These are phyloP conservation scores for Poecilia gillii DNA, from an alignment of 2,797 vertebrate genomes.

Conservation along the genomic window DNA sequence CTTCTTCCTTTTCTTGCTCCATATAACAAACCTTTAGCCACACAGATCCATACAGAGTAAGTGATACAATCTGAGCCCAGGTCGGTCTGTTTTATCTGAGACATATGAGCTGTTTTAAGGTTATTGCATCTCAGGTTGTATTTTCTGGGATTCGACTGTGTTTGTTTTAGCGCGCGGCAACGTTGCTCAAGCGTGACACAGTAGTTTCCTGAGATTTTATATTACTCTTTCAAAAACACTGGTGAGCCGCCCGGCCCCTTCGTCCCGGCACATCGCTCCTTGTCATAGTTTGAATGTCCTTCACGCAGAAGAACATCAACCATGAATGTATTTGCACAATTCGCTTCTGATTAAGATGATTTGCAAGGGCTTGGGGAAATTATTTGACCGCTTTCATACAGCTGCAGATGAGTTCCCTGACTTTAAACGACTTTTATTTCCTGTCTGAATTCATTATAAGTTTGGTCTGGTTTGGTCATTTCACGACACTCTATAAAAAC, in stretches of 20 bases:
- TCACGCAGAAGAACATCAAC: not conserved
- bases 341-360: not conserved
- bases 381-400: not conserved
- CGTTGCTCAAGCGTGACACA: slow-evolving; percentile 3
- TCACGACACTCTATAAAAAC: not conserved
- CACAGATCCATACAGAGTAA: not conserved
- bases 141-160: not conserved
- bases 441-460: not conserved
- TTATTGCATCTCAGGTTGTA: not conserved
- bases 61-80: not conserved
- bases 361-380: not conserved
- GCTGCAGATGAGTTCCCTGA: slow-evolving; percentile 6
- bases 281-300: not conserved
- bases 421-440: not conserved
- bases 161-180: not conserved
- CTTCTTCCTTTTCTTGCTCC: not conserved
- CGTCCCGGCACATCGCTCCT: not conserved
- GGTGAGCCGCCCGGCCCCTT: not conserved
- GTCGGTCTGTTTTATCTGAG: not conserved
- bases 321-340: not conserved
- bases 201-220: not conserved
- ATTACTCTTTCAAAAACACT: slow-evolving; percentile 6
- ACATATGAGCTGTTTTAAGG: slow-evolving; percentile 9
- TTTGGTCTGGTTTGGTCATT: not conserved
- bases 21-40: not conserved